These are phyloP conservation scores for Podarcis siculus DNA, from an alignment of 2,797 vertebrate species.

Conservation along the genomic window DNA sequence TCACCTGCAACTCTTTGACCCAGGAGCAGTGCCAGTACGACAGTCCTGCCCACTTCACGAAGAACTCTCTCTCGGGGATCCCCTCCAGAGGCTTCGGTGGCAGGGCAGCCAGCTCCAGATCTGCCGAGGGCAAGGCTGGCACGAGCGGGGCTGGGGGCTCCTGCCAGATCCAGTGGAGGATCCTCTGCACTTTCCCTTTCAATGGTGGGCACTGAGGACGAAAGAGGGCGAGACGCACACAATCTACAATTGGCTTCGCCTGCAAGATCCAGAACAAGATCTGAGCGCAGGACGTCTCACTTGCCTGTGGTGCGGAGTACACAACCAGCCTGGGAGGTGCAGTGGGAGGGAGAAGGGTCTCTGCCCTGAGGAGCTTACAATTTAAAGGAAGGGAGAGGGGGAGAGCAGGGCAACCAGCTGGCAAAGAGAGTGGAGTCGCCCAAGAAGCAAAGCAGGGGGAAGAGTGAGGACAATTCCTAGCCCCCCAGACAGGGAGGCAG, in stretches of 20 bases:
- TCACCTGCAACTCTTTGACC: conserved; percentile 98
- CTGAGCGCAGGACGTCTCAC: background rate
- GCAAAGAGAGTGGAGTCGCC: too few relatives aligned
- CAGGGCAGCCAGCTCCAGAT: conserved; percentile 72
- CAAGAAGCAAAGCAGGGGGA: background rate
- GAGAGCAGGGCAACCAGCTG: background rate
- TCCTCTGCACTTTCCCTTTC: conserved; percentile 96
- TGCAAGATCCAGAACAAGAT: background rate
- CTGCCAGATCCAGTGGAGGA: conserved; percentile 96
- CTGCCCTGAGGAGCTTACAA: background rate
- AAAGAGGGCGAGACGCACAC: background rate
- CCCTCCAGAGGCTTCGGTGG: conserved; percentile 87
- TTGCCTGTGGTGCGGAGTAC: background rate
- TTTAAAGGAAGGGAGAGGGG: background rate
- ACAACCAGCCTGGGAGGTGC: background rate
- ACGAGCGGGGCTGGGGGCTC: conserved; percentile 83
- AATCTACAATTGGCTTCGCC: background rate
- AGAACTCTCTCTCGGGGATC: conserved; percentile 93
- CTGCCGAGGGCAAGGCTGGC: conserved; percentile 66
- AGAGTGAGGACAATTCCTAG: background rate
- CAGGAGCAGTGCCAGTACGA: conserved; percentile 99
- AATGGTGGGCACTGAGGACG: conserved; percentile 89
- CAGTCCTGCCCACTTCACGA: conserved; percentile 95
- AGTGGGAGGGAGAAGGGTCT: background rate
- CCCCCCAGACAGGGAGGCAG: background rate